Percentiles rank a stretch among this genome's conserved stretches.
Evolutionary conservation across 2,797 vertebrate species (phyloP).

Genomic region (Ibycter americanus): DNA sequence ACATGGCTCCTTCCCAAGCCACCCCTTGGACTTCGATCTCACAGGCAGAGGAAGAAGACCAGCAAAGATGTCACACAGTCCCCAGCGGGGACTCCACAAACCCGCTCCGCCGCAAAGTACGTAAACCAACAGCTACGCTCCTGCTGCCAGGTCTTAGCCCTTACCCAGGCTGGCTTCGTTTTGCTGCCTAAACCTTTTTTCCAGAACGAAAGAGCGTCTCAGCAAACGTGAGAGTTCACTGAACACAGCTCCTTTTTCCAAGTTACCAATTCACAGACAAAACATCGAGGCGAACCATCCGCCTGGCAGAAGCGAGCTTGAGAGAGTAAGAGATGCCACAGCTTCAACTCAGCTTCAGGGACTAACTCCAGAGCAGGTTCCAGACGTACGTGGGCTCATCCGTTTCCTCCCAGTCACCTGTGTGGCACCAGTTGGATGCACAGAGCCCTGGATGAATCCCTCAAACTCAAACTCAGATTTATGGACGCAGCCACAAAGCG

Average conservation of each 20-base stretch:
- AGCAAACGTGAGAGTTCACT: background rate
- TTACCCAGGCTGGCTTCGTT: background rate
- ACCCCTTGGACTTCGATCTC: rapidly evolving
- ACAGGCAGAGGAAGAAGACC: background rate
- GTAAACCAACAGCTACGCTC: background rate
- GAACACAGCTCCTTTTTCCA: background rate
- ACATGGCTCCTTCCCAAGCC: rapidly evolving
- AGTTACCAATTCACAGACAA: background rate
- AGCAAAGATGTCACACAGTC: rapidly evolving
- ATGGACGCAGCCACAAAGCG: background rate
- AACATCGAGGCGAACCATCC: rapidly evolving
- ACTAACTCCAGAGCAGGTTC: background rate
- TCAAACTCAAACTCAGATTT: background rate
- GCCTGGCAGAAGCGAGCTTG: background rate
- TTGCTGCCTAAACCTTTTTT: background rate
- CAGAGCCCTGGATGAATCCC: background rate
- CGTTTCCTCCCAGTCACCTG: background rate
- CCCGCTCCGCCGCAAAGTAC: background rate
- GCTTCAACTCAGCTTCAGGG: background rate
- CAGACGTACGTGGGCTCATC: rapidly evolving
- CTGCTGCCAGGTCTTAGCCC: background rate
- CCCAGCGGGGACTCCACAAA: background rate
- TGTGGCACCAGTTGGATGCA: background rate
- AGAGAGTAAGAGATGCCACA: background rate
- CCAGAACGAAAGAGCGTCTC: background rate